Evolutionary conservation across 53 echinoderm and acorn worm genomes (phyloP).

Genomic region (Apostichopus leukothele): DNA sequence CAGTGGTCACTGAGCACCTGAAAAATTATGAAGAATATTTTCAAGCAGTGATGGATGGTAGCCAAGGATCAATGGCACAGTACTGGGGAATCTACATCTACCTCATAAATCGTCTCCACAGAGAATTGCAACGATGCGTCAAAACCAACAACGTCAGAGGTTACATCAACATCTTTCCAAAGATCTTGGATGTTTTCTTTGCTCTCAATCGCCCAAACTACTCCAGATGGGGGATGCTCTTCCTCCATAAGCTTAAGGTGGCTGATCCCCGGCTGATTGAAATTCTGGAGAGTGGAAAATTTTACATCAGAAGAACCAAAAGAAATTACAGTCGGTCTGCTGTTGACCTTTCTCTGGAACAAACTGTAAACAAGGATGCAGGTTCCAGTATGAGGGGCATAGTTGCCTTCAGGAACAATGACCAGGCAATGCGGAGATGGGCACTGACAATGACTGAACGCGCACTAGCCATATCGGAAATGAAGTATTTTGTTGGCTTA

Average conservation of each 20-base stretch:
- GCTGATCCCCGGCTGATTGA: conserved; percentile 44
- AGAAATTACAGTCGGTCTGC: conserved; percentile 57
- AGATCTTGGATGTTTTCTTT: conserved; percentile 58
- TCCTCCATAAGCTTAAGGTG: conserved; percentile 52
- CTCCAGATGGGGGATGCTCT: conserved; percentile 72
- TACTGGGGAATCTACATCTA: conserved; percentile 57
- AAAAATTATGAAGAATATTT: conserved; percentile 58
- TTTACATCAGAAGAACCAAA: conserved; percentile 60
- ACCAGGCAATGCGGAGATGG: conserved; percentile 63
- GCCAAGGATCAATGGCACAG: conserved; percentile 49
- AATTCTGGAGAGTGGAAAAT: conserved; percentile 57
- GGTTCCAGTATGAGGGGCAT: conserved; percentile 60
- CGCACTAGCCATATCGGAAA: conserved; percentile 50
- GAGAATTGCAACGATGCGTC: conserved; percentile 64
- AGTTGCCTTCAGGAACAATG: conserved; percentile 53
- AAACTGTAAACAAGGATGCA: conserved; percentile 63
- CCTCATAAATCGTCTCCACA: conserved; percentile 65
- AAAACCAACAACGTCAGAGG: conserved; percentile 65
- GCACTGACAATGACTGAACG: conserved; percentile 58
- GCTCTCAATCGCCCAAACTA: conserved; percentile 72
- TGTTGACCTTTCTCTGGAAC: conserved; percentile 63
- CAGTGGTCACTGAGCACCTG: conserved; percentile 46
- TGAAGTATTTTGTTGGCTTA: conserved; percentile 49
- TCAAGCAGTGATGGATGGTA: conserved; percentile 41
- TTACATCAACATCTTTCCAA: conserved; percentile 58